phyloP scores from a whole-genome alignment of 2,113 vertebrate species.

The Clarias macrocephalus region DNA sequence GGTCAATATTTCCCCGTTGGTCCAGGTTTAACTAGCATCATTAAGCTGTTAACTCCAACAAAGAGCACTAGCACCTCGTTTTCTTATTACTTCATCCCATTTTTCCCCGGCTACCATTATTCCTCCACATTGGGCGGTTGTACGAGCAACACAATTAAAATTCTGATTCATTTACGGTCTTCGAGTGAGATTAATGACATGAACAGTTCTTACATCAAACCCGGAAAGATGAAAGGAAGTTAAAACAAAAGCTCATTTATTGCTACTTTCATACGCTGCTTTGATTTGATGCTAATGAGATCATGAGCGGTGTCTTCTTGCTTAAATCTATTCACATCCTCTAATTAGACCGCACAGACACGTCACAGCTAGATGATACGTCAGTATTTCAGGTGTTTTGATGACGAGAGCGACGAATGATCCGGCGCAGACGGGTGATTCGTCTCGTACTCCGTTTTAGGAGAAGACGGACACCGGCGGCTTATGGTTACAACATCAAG shows the following conservation, averaged over 20 bases:
- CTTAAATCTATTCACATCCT: slow-evolving; percentile 64
- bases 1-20: not conserved
- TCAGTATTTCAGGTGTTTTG: slow-evolving; percentile 34
- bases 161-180: slow-evolving; percentile 68
- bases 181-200: slow-evolving; percentile 70
- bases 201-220: slow-evolving; percentile 71
- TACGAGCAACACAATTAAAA: slow-evolving; percentile 67
- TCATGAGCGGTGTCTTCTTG: slow-evolving; percentile 66
- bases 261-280: slow-evolving; percentile 72
- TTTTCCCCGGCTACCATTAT: slow-evolving; percentile 22
- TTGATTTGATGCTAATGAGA: slow-evolving; percentile 77
- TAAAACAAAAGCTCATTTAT: slow-evolving; percentile 70
- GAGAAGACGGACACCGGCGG: slow-evolving; percentile 18
- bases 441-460: slow-evolving; percentile 9
- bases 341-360: slow-evolving; percentile 71
- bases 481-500: slow-evolving; percentile 37
- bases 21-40: slow-evolving; percentile 11
- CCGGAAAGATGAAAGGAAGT: slow-evolving; percentile 70
- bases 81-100: slow-evolving; percentile 4
- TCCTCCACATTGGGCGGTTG: slow-evolving; percentile 37
- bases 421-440: slow-evolving; percentile 19
- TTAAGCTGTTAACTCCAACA: slow-evolving; percentile 31
- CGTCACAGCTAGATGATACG: slow-evolving; percentile 56
- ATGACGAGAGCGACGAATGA: not conserved
- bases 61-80: slow-evolving; percentile 13